Evolutionary conservation across 2,797 vertebrate species (phyloP).

Genomic region (Ibycter americanus): DNA sequence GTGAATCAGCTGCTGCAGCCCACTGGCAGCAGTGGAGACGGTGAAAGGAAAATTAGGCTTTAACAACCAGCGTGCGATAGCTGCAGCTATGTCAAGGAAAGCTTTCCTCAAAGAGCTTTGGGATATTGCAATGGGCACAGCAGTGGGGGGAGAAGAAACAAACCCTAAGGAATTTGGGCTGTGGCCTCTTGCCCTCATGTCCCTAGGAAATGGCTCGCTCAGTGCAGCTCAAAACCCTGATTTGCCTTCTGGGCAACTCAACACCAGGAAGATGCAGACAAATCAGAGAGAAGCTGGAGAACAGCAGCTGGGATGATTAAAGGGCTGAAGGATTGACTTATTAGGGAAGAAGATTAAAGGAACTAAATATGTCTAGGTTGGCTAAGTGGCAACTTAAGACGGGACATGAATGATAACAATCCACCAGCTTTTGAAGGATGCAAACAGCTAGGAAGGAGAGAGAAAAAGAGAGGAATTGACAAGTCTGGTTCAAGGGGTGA

Average conservation of each 20-base stretch:
- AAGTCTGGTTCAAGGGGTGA: conserved; percentile 16
- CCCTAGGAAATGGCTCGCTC: neutral
- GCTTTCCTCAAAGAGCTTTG: neutral
- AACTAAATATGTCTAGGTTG: conserved; percentile 67
- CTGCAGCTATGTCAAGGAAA: neutral
- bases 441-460: conserved; percentile 17
- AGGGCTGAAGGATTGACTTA: conserved; percentile 63
- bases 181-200: neutral
- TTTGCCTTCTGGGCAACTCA: conserved; percentile 15
- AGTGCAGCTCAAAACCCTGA: neutral
- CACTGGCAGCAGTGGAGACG: neutral
- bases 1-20: neutral
- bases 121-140: neutral
- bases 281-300: conserved; percentile 53
- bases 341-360: conserved; percentile 68
- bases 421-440: conserved; percentile 55
- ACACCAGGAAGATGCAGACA: conserved; percentile 38
- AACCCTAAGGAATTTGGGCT: neutral
- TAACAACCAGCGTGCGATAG: neutral
- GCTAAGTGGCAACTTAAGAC: conserved; percentile 63
- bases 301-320: conserved; percentile 64
- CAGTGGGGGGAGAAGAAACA: neutral
- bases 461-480: conserved; percentile 40
- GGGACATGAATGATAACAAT: conserved; percentile 68
- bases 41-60: neutral